Percentiles rank a stretch among this genome's conserved stretches.
phyloP scores from a whole-genome alignment of 1,140 invertebrate species.

The Drosophila rhopaloa region DNA sequence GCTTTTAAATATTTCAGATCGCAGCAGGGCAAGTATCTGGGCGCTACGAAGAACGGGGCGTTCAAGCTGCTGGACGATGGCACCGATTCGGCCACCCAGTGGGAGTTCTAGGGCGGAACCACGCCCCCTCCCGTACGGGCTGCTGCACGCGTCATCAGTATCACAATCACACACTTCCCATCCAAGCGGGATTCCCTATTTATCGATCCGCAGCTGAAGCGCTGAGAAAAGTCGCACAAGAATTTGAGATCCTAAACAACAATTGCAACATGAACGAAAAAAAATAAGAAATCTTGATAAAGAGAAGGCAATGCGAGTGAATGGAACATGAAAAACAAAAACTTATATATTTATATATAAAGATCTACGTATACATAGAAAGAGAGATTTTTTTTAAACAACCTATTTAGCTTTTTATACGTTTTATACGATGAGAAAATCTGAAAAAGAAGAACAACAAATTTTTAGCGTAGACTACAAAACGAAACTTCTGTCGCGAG shows the following conservation, averaged over 20 bases:
- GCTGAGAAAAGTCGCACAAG: conserved; percentile 38
- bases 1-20: conserved; percentile 57
- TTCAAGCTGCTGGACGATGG: conserved; percentile 93
- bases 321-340: conserved; percentile 15
- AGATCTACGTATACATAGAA: conserved; percentile 47
- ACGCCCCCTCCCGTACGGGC: background rate
- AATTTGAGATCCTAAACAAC: conserved; percentile 35
- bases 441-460: conserved; percentile 43
- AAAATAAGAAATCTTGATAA: conserved; percentile 5
- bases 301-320: conserved; percentile 13
- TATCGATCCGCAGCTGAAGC: conserved; percentile 21
- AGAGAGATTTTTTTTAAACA: conserved; percentile 65
- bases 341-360: conserved; percentile 43
- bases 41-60: conserved; percentile 97
- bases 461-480: conserved; percentile 55
- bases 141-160: conserved; percentile 31
- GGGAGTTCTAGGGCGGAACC: conserved; percentile 92
- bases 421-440: conserved; percentile 59
- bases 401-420: conserved; percentile 82
- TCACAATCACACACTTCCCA: conserved; percentile 46
- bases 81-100: conserved; percentile 93
- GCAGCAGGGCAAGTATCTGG: conserved; percentile 91
- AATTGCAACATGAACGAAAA: conserved; percentile 15
- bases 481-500: conserved; percentile 60
- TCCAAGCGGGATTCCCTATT: conserved; percentile 18